phyloP scores from a whole-genome alignment of 1,140 invertebrate genomes.

The Cheumatopsyche charites region DNA sequence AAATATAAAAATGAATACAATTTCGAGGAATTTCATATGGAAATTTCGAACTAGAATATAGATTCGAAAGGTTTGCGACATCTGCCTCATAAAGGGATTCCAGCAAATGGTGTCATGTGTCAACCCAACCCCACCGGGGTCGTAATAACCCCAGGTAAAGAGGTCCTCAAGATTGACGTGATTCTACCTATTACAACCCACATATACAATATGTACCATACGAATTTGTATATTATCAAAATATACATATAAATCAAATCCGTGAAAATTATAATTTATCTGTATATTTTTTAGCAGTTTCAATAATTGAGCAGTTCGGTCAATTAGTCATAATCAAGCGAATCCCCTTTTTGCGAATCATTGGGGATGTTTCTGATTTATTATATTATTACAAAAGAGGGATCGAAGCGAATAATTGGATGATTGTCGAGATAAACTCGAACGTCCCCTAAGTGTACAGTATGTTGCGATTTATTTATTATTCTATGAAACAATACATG shows the following conservation, averaged over 20 bases:
- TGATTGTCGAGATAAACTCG: constrained; percentile 32
- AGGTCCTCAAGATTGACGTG: constrained; percentile 29
- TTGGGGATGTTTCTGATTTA: neutral
- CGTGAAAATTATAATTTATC: neutral
- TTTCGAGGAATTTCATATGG: too few species aligned
- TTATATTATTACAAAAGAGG: constrained; percentile 16
- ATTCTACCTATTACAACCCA: constrained; percentile 22
- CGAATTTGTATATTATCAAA: neutral
- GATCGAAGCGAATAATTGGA: constrained; percentile 33
- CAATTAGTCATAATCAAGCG: neutral
- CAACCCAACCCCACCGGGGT: constrained; percentile 23
- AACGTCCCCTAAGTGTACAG: neutral
- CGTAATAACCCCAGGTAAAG: constrained; percentile 36
- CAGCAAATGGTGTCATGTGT: constrained; percentile 36
- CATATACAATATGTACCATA: neutral
- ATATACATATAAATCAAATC: neutral
- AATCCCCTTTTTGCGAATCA: neutral
- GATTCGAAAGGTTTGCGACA: neutral
- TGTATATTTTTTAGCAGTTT: too few species aligned
- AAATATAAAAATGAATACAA: too few species aligned
- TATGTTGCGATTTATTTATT: neutral
- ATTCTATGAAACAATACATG: too few species aligned
- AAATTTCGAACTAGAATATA: too few species aligned
- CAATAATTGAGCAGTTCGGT: too few species aligned
- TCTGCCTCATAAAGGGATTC: constrained; percentile 36